Evolutionary conservation across 2,797 vertebrate species (phyloP).

Genomic region (Sardinella longiceps): DNA sequence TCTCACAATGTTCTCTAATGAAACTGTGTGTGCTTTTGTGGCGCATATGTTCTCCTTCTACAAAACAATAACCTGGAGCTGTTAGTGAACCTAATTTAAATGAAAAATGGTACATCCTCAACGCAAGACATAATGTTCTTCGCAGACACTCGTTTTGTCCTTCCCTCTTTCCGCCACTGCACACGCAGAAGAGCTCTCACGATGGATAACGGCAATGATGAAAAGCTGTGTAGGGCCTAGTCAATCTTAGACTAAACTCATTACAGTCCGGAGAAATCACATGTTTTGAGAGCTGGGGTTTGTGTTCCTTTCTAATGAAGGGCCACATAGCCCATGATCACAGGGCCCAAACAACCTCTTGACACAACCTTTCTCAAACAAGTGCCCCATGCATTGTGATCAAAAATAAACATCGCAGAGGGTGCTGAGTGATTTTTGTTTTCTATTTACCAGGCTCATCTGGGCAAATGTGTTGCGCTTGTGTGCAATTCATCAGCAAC

Average conservation of each 20-base stretch:
- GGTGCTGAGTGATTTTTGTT: conserved; percentile 49
- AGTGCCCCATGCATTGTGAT: conserved; percentile 19
- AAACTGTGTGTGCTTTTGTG: background rate
- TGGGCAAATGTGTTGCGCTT: conserved; percentile 40
- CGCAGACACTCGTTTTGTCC: background rate
- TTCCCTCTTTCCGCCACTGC: background rate
- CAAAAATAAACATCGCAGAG: conserved; percentile 42
- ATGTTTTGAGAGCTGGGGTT: conserved; percentile 46
- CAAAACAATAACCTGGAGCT: background rate
- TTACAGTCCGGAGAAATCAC: background rate
- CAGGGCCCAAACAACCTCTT: conserved; percentile 37
- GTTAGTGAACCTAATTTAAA: background rate
- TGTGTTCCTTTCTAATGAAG: conserved; percentile 36
- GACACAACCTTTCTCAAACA: conserved; percentile 33
- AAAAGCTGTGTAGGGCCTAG: background rate
- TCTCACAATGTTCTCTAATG: background rate
- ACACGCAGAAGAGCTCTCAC: background rate
- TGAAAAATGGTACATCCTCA: background rate
- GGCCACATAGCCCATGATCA: conserved; percentile 36
- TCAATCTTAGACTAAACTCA: background rate
- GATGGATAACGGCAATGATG: background rate
- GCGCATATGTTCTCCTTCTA: background rate
- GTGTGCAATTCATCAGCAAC: conserved; percentile 54
- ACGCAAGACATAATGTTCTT: background rate
- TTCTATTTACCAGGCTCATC: conserved; percentile 50